Conservation (phyloP, 2,888 invertebrate species). For the Pollenia amentaria region DNA sequence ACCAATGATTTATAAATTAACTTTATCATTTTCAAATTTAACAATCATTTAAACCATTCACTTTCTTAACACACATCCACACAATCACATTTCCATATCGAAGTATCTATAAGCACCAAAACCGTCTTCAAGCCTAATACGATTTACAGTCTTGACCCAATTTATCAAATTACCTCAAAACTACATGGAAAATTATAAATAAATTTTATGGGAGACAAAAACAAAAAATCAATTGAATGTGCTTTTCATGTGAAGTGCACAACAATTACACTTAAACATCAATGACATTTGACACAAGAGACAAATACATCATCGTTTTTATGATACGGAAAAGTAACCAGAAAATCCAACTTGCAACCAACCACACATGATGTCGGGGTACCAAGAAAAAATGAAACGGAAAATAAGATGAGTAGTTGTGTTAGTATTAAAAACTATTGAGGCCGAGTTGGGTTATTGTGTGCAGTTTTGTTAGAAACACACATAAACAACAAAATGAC, state of each 20-base stretch:
- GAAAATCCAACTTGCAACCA: conserved; percentile 29
- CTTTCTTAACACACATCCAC: not conserved
- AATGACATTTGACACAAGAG: conserved; percentile 70
- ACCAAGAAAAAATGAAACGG: conserved; percentile 14
- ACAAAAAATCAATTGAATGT: conserved; percentile 49
- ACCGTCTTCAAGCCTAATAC: not conserved
- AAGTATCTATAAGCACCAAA: not conserved
- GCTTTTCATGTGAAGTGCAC: conserved; percentile 51
- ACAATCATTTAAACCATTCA: not conserved
- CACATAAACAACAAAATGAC: not conserved
- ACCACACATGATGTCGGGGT: conserved; percentile 21
- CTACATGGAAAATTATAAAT: conserved; percentile 21
- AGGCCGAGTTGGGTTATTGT: not conserved
- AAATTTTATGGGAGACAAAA: conserved; percentile 6
- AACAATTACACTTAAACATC: conserved; percentile 66
- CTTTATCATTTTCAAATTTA: too few relatives aligned
- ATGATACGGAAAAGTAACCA: conserved; percentile 42
- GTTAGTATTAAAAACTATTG: not conserved
- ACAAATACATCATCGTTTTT: conserved; percentile 67
- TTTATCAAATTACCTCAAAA: conserved; percentile 16
- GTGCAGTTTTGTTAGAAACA: not conserved
- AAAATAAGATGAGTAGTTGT: not conserved
- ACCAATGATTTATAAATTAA: too few relatives aligned
- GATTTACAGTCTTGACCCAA: not conserved
- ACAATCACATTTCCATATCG: not conserved